Evolutionary conservation across 2,113 vertebrate genomes (phyloP), one percentile per base, ranked within the genome.

Genomic region (Zosterops pallidus): DNA sequence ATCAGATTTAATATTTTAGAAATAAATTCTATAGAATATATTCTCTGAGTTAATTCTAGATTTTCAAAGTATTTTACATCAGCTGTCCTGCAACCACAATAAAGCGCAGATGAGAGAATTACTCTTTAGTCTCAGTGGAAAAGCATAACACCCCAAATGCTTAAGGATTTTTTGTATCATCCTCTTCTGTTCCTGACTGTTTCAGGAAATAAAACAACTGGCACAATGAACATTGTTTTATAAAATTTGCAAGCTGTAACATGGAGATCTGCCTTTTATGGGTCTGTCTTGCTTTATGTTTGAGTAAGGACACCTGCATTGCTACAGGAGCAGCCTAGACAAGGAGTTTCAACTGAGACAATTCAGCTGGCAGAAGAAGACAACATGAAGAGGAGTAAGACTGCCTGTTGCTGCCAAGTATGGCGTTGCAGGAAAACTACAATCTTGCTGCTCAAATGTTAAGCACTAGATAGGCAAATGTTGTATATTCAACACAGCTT

Each of bases 21-120:
- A 96, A 97, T 96, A 96, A 95, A 74, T 91, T 94, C 59, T 94
- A 62, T 95, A 95, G 87, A 91, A 95, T 96, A 97, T 95, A 96
- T 47, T 95, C 89, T 96, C 87, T 97, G 78, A 92, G 70, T 94
- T 96, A 86, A 79, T 96, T 90, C 80, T 92, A 83, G 25, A 52
- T 93, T 82, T 90, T 79, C n/a, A 46, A 91, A 87, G 65, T 95
- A 97, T 91, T 95, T 95, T 95, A 89, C 68, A 94, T 92, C 82
- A 88, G 35, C 75, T 89, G 46, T 86, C 77, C 83, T 94, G 71
- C 63, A 88, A 81, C 64, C 15, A 17, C 28, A 65, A 75, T 83
- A 88, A 89, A 77, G 41, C 29, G 87, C 29, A 89, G 88, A 46
- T 65, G 59, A 85, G 1, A 62, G 49, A 44, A 86, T 79, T 86